Evolutionary conservation across 1,140 invertebrate species (phyloP), one percentile per base, ranked within the genome.

Genomic region (Euwallacea fornicatus): DNA sequence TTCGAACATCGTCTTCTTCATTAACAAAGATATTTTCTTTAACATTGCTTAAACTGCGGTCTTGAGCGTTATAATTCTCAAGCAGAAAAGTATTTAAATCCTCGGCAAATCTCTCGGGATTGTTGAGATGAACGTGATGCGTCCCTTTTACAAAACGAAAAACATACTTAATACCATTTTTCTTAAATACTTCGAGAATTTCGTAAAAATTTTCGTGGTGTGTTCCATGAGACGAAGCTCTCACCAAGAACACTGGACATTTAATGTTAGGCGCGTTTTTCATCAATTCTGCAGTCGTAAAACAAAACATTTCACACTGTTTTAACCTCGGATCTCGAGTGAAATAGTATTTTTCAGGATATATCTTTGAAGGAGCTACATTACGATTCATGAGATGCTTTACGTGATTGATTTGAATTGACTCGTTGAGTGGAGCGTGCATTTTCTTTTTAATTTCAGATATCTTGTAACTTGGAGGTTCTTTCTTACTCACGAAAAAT

Each of bases 91-190:
- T 79, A 65, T 83, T 83, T 11, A 91, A 85, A 44, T 85, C 77
- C 15, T 83, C 81, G 3, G 86, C 84, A 11, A 71, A 10, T 68
- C 91, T 79, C 75, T 88, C 83, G 0, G 90, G 87, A 75, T 89
- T 83, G 64, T 88, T 91, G 47, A 93, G 83, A 80, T 93, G 91
- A 8, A 91, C 82, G 80, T 92, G 90, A 82, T 93, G 92, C 7
- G 85, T 88, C 11, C 90, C 90, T 13, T 87, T 83, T 0, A 93
- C 80, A 72, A 86, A 83, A 59, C 87, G 82, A 68, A 84, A 86
- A 75, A 87, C 83, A 77, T 89, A 91, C 42, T 86, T 82, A 2
- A 81, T 79, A 76, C 86, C 88, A 60, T 79, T 79, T 66, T 81
- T 79, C 66, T 82, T 83, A 33, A 91, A 77, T 7, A 86, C 76